A percentile compares a stretch with the other conserved stretches of the same genome.
These are phyloP conservation scores for Tetheella fluctuosa DNA, from an alignment of 2,888 invertebrate genomes.

Conservation along the genomic window DNA sequence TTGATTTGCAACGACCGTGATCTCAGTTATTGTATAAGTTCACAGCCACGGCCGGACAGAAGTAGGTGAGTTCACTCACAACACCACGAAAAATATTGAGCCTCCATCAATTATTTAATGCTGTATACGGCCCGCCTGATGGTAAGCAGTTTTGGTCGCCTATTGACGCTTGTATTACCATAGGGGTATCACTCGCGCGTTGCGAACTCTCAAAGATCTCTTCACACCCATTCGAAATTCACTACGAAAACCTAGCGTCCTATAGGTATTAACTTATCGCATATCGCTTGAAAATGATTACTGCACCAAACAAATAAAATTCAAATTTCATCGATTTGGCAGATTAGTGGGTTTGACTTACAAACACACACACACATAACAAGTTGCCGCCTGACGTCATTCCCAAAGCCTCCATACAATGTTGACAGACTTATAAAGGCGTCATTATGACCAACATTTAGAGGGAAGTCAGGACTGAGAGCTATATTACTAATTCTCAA, in stretches of 20 bases:
- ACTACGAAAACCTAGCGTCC: too few relatives aligned
- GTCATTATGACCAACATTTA: conserved; percentile 2
- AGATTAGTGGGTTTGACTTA: neutral
- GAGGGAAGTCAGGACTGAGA: conserved; percentile 7
- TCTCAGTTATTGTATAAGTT: conserved; percentile 41
- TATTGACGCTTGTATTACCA: too few relatives aligned
- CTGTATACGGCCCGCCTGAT: too few relatives aligned
- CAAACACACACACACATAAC: too few relatives aligned
- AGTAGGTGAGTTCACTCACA: conserved; percentile 15
- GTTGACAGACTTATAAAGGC: neutral
- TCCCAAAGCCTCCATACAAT: neutral
- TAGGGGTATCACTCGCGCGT: too few relatives aligned
- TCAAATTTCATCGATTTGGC: neutral
- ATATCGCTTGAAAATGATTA: too few relatives aligned
- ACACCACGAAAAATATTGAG: neutral
- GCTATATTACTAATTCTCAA: too few relatives aligned
- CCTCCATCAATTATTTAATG: neutral
- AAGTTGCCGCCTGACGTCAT: neutral
- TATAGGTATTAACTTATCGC: too few relatives aligned
- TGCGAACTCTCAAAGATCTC: too few relatives aligned
- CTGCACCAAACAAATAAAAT: neutral
- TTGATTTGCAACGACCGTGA: conserved; percentile 33
- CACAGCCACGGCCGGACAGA: conserved; percentile 41
- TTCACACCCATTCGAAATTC: too few relatives aligned
- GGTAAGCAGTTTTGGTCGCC: too few relatives aligned